Evolutionary conservation across 1,140 invertebrate genomes (phyloP).

Genomic region (Diachasmimorpha longicaudata): DNA sequence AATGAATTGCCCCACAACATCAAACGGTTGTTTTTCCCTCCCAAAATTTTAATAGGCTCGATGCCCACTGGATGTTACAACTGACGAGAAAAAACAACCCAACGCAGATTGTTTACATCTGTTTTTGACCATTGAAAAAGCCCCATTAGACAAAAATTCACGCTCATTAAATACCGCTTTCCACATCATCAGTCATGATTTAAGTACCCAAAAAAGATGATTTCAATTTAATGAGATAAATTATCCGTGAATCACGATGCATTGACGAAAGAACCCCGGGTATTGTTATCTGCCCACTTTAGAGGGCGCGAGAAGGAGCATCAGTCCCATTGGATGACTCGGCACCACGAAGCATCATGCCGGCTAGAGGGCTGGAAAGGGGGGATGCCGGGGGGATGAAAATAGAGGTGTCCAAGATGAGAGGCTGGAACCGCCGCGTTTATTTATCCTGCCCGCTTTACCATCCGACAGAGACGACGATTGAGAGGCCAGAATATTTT

Average conservation of each 20-base stretch:
- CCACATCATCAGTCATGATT: not conserved
- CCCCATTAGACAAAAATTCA: not conserved
- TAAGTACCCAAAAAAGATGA: not conserved
- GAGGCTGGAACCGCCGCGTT: conserved; percentile 57
- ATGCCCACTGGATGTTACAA: too few relatives aligned
- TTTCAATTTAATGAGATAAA: not conserved
- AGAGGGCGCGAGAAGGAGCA: not conserved
- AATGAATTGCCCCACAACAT: not conserved
- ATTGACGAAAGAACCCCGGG: not conserved
- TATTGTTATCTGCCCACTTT: not conserved
- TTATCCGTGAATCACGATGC: not conserved
- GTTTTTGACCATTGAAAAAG: not conserved
- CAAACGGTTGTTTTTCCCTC: not conserved
- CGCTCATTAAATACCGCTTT: not conserved
- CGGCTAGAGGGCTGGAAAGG: not conserved
- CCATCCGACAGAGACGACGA: conserved; percentile 30
- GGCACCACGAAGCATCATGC: not conserved
- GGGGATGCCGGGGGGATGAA: conserved; percentile 36
- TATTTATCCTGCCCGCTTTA: conserved; percentile 58
- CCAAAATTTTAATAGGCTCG: not conserved
- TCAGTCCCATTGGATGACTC: not conserved
- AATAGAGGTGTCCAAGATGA: conserved; percentile 60
- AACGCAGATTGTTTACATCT: not conserved
- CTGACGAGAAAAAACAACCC: not conserved
- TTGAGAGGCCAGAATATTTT: not conserved